phyloP scores from a whole-genome alignment of 2,888 invertebrate genomes.

The Meghimatium bilineatum region DNA sequence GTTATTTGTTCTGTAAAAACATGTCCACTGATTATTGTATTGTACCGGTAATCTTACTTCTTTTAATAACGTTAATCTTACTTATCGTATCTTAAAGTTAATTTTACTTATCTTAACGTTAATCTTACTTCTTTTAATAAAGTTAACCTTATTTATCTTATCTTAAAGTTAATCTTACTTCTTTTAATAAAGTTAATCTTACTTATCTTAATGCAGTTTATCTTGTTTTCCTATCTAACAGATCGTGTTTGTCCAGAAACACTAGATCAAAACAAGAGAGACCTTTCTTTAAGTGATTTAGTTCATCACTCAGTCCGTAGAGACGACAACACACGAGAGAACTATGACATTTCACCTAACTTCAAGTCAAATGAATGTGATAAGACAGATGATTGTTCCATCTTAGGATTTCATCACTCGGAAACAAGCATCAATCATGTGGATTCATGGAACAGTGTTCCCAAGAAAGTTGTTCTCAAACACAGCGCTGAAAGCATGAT shows the following conservation, averaged over 20 bases:
- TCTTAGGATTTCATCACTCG: background rate
- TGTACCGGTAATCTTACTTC: too few species aligned
- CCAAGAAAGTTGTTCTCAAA: conserved; percentile 36
- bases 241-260: background rate
- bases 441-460: background rate
- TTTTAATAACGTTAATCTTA: too few species aligned
- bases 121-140: too few species aligned
- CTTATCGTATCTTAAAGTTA: too few species aligned
- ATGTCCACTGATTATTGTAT: too few species aligned
- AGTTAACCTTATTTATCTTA: too few species aligned
- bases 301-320: background rate
- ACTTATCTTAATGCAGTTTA: too few species aligned
- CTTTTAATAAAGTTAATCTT: too few species aligned
- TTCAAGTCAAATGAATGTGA: background rate
- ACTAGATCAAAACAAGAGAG: background rate
- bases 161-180: too few species aligned
- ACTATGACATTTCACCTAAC: background rate
- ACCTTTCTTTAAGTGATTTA: background rate
- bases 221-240: background rate
- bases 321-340: background rate
- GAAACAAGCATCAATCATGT: background rate
- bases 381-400: background rate
- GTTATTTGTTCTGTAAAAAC: too few species aligned
- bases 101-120: too few species aligned
- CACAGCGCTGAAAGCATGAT: conserved; percentile 46